These are phyloP conservation scores for Bettongia penicillata DNA, from an alignment of 2,113 vertebrate genomes.

Conservation along the genomic window DNA sequence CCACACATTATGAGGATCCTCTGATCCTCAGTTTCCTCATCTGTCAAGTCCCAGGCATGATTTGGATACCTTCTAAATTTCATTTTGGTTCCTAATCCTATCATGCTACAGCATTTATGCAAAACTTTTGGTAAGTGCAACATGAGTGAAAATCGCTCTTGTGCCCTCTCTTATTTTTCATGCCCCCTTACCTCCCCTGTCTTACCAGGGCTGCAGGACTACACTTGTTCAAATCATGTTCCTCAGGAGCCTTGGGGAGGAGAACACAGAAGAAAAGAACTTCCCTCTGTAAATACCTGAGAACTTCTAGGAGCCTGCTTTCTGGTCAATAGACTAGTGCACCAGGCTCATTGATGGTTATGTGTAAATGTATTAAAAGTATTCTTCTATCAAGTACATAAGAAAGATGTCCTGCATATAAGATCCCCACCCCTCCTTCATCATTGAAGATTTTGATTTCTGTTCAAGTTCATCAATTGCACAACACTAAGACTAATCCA, in stretches of 20 bases:
- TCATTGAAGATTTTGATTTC: background rate
- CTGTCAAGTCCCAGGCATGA: background rate
- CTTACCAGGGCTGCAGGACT: background rate
- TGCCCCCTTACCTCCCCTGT: background rate
- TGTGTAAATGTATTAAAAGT: background rate
- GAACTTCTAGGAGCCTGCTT: background rate
- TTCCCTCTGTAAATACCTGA: background rate
- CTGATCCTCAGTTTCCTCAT: background rate
- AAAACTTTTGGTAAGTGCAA: background rate
- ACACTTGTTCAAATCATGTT: background rate
- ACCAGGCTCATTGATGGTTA: background rate
- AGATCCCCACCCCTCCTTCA: background rate
- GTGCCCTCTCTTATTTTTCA: background rate
- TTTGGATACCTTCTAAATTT: background rate
- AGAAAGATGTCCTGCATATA: background rate
- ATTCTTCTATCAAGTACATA: background rate
- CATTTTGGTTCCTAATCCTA: background rate
- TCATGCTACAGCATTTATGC: background rate
- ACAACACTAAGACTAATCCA: background rate
- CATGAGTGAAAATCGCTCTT: background rate
- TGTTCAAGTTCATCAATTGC: background rate
- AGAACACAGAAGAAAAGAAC: background rate
- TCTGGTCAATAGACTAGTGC: background rate
- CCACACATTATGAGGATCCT: background rate
- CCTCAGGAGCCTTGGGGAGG: background rate